Conservation (phyloP, 2,888 invertebrate species). For the Uloborus plumipes region DNA sequence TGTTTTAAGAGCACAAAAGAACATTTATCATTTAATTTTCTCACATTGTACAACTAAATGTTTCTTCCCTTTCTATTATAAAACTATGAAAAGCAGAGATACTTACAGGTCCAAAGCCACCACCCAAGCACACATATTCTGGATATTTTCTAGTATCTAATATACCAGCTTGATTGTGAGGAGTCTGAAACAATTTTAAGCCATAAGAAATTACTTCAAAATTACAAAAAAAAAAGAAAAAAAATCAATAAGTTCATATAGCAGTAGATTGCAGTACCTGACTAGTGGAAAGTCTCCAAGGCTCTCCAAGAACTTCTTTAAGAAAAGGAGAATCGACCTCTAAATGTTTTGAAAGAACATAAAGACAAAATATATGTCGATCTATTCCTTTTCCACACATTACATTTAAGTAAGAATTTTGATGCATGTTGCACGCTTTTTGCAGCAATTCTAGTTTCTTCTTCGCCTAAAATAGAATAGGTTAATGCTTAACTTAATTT, state of each 20-base stretch:
- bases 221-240: not conserved
- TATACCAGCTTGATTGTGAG: conserved; percentile 93
- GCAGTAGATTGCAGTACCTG: conserved; percentile 70
- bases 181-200: conserved; percentile 79
- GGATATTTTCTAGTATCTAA: conserved; percentile 90
- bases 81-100: not conserved
- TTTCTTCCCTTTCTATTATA: not conserved
- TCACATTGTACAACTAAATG: not conserved
- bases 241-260: not conserved
- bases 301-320: conserved; percentile 88
- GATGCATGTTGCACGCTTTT: conserved; percentile 85
- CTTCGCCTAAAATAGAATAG: conserved; percentile 74
- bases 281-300: conserved; percentile 94
- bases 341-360: conserved; percentile 97
- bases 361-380: conserved; percentile 96
- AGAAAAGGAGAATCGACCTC: conserved; percentile 97
- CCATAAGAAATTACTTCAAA: too few species aligned
- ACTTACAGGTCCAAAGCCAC: conserved; percentile 93
- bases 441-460: conserved; percentile 81
- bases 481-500: not conserved
- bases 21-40: too few species aligned
- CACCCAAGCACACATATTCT: conserved; percentile 93
- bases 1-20: too few species aligned
- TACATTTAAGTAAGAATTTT: conserved; percentile 91
- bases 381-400: conserved; percentile 99